Evolutionary conservation across 2,888 invertebrate species (phyloP), one percentile per base, ranked within the genome.

Genomic region (Ctena decussata): DNA sequence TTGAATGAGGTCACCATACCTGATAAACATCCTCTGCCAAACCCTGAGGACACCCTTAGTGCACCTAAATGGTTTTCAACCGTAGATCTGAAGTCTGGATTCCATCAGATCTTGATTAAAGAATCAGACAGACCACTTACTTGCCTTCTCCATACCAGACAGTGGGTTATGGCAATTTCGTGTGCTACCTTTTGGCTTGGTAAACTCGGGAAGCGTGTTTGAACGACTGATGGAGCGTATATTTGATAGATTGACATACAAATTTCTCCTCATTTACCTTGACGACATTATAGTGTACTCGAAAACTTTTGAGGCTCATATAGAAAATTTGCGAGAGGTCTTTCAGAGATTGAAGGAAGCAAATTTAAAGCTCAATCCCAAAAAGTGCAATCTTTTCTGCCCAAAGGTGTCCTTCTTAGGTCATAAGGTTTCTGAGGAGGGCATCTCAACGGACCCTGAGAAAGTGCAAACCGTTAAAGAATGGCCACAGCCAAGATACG

Each of bases 11-110:
- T 80, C 0, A 69, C 35, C 6, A 69, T 32, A 27, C 37, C 35
- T 69, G 85, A 89, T 24, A 74, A 74, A 71, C 86, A 87, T 21
- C 87, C 82, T 11, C 41, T 89, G 44, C 85, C 85, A 6, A 74
- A 87, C 35, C 84, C 80, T 35, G 82, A 87, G 21, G 77, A 86
- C 15, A 70, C 84, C 2, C 69, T 89, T 1, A 80, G 84, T 57
- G 73, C 80, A 39, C 60, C 84, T 18, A 79, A 77, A 21, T 87
- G 81, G 74, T 89, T 81, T 32, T 77, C 72, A 77, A 78, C 79
- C 2, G 24, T 85, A 1, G 85, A 87, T 53, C 75, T 77, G 24
- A 73, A 77, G 46, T 65, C 46, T 0, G 84, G 84, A 21, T 84
- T 77, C 69, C 84, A 57, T 74, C 85, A 88, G 44, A 80, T 88